phyloP scores from a whole-genome alignment of 2,888 invertebrate genomes.

The Drosophila mimetica region DNA sequence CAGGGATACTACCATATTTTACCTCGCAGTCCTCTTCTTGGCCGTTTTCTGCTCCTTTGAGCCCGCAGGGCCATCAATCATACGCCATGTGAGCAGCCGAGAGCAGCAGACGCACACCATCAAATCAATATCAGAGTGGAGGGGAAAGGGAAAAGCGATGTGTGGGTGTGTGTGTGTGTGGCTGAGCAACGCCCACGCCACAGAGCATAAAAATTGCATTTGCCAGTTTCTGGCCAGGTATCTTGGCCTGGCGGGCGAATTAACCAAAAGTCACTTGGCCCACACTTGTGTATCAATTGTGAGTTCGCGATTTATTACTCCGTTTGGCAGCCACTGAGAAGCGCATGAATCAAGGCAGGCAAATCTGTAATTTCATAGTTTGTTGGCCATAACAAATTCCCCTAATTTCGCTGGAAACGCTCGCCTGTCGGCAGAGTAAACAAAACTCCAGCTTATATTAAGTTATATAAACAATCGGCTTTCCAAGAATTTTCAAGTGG shows the following conservation, averaged over 20 bases:
- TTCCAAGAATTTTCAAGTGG: conserved; percentile 24
- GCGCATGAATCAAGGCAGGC: conserved; percentile 6
- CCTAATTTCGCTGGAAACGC: conserved; percentile 25
- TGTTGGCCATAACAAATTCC: conserved; percentile 24
- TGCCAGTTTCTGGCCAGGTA: conserved; percentile 60
- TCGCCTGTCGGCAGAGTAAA: conserved; percentile 9
- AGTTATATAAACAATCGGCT: conserved; percentile 30
- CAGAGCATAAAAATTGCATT: conserved; percentile 60
- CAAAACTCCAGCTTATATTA: conserved; percentile 20
- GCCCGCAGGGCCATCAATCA: conserved; percentile 76
- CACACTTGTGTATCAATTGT: conserved; percentile 4
- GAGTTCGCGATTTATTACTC: conserved; percentile 11
- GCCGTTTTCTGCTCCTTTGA: conserved; percentile 32
- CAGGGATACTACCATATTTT: conserved; percentile 69
- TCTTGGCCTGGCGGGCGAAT: conserved; percentile 45
- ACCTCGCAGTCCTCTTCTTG: conserved; percentile 26
- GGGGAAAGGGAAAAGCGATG: conserved; percentile 5
- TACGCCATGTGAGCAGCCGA: conserved; percentile 70
- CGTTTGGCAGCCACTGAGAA: conserved; percentile 10
- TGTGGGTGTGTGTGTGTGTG: conserved; percentile 45
- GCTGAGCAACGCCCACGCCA: conserved; percentile 57
- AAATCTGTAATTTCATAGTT: conserved; percentile 15
- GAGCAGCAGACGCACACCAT: conserved; percentile 45
- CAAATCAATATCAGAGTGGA: conserved; percentile 34
- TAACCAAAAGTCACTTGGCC: conserved; percentile 20